phyloP scores from a whole-genome alignment of 2,113 vertebrate species.

The Eubucco bourcierii region DNA sequence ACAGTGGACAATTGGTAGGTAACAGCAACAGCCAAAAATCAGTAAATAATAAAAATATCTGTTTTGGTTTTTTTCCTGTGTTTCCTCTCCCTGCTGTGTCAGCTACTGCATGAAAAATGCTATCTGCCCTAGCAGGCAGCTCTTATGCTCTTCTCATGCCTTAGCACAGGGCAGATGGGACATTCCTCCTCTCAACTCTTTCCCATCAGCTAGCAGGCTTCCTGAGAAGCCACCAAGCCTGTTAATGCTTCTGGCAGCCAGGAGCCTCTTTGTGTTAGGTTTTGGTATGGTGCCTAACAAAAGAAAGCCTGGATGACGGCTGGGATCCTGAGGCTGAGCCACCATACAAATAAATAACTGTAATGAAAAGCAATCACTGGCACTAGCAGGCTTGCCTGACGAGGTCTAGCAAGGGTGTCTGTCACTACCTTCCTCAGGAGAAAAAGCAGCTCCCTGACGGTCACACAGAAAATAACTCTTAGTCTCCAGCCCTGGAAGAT shows the following conservation, averaged over 20 bases:
- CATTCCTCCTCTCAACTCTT: background rate
- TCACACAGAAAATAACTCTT: background rate
- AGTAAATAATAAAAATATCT: background rate
- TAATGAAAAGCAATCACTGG: background rate
- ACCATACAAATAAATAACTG: slow-evolving; percentile 18
- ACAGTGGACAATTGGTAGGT: background rate
- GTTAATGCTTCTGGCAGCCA: background rate
- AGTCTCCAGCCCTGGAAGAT: background rate
- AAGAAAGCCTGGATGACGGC: background rate
- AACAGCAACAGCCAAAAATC: background rate
- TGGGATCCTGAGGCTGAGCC: background rate
- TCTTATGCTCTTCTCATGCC: background rate
- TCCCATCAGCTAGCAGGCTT: background rate
- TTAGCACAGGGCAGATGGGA: background rate
- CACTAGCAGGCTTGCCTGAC: background rate
- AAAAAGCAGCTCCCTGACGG: background rate
- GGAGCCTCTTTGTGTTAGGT: background rate
- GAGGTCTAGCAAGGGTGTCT: background rate
- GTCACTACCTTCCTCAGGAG: background rate
- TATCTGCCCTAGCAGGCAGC: background rate
- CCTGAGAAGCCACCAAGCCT: background rate
- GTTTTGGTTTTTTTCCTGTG: background rate
- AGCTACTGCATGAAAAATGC: background rate
- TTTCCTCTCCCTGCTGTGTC: background rate
- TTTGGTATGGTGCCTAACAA: slow-evolving; percentile 8